Percentiles rank a stretch among this genome's conserved stretches.
These are phyloP conservation scores for Actinia tenebrosa DNA, from an alignment of 64 coral and sea anemone genomes.

Conservation along the genomic window DNA sequence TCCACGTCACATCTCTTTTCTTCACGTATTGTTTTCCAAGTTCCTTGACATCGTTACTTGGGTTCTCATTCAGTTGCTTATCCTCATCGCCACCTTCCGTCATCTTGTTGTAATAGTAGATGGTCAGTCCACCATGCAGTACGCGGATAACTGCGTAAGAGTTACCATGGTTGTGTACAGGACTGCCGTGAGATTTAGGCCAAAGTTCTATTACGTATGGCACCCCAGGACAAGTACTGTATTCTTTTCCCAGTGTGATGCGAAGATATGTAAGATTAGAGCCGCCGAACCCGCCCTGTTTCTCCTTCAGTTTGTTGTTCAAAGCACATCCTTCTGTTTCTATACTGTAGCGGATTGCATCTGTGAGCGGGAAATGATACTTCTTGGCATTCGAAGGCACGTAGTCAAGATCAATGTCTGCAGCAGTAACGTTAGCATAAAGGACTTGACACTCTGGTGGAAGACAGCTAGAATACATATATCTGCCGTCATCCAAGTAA, in stretches of 20 bases:
- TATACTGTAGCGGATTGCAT: constrained; percentile 47
- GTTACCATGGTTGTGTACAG: constrained; percentile 47
- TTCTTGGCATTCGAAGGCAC: background rate
- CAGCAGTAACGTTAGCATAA: constrained; percentile 23
- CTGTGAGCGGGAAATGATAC: background rate
- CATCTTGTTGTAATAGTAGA: constrained; percentile 39
- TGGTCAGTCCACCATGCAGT: constrained; percentile 26
- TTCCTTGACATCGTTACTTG: background rate
- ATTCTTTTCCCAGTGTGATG: constrained; percentile 26
- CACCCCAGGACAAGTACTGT: constrained; percentile 23
- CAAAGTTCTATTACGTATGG: constrained; percentile 46
- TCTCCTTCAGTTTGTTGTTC: constrained; percentile 20
- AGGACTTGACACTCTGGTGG: constrained; percentile 19
- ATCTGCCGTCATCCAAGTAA: background rate
- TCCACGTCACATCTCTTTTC: constrained; percentile 36
- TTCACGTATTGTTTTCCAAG: background rate
- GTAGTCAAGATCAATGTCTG: constrained; percentile 15
- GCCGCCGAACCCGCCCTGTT: background rate
- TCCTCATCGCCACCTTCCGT: background rate
- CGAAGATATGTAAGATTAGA: constrained; percentile 3
- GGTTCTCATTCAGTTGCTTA: background rate
- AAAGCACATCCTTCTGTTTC: constrained; percentile 27
- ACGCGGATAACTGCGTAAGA: constrained; percentile 38
- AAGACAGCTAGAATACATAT: constrained; percentile 22
- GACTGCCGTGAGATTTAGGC: constrained; percentile 4